Base-by-base conservation (phyloP, 2,797 vertebrate species). In the Otolemur crassicaudatus region DNA sequence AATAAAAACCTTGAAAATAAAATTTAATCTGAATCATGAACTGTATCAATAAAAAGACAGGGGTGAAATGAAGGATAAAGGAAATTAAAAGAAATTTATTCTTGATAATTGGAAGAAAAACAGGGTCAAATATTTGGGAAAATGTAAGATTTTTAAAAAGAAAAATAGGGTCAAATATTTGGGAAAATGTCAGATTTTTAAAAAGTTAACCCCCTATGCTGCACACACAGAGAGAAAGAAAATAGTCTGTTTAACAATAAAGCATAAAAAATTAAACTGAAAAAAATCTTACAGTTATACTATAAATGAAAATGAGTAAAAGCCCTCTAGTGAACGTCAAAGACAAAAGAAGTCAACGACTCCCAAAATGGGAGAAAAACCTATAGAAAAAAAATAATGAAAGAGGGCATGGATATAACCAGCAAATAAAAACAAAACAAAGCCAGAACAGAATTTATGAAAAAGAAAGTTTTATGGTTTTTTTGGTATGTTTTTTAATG, bases 101-200 rank as follows among this genome's bases (percentile, higher is more conserved):
- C 46, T 82, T 88, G n/a, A 34, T 37, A 77, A 96, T 37, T 43
- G 65, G 20, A 72, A 95, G 40, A 95, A 84, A 96, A 53, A 95
- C 8, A 88, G 7, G 4, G 5, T 63, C 40, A 94, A 63, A 75
- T 76, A 91, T 49, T 60, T 73, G 40, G 17, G 63, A 82, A 77
- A 83, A 37, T 67, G 58, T 43, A 82, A 87, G 14, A 53, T 53
- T 53, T 53, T 53, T 53, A 4, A 53, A 53, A 96, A 85, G 40
- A 95, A 84, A 96, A 53, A 95, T 10, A 88, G 5, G 4, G 5
- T 63, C 40, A 94, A 63, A 75, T 76, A 90, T 49, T 60, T 73
- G 40, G 17, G 63, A 82, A 77, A 83, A 37, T 67, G 58, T 40
- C 86, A 87, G 49, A 53, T 53, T 53, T 53, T 53, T 53, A 4